Base-by-base conservation (phyloP, 2,888 invertebrate genomes). In the Hipparchia semele region DNA sequence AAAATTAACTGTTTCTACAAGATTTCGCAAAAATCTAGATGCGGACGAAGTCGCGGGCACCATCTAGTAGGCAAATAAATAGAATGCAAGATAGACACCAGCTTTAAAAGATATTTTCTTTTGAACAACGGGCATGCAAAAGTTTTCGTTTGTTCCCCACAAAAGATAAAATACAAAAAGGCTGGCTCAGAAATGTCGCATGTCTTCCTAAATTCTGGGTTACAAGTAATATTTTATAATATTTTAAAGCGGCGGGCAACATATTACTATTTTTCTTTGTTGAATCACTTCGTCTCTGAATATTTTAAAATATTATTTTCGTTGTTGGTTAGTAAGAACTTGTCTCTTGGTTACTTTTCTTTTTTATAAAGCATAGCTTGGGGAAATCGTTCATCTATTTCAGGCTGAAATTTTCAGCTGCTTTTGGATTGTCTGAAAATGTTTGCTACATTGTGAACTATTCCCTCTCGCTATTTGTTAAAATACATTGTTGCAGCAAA, bases 201-300 rank as follows among this genome's bases (percentile, higher is more conserved):
- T 70, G 64, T 70, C 56, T 70, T 61, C 61, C 69, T 70, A 64
- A 70, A 70, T 70, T 70, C 70, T 62, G 70, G 64, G 56, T 70
- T 70, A 64, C 62, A 56, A 33, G 70, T 70, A 70, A 70, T 70
- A 70, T 70, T 70, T 70, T 64, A 60, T 60, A 68, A 51, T 67
- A 65, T 65, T 65, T 60, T 60, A 56, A 70, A 70, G 60, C 39
- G 61, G 61, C 61, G 46, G n/a, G 39, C 10, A 45, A 70, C 61
- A 59, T 68, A 45, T 46, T 56, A 60, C 49, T 49, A 8, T 60
- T 68, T 68, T 46, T 61, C 69, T 53, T 69, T 61, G 61, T 69
- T 69, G 61, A 59, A 58, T 59, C 68, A 51, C 59, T 12, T 59
- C 65, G 65, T 12, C 53, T 65, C 56, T 23, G 46, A 58, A 56